Evolutionary conservation across 2,113 vertebrate species (phyloP).

Genomic region (human (Homo sapiens)): GRCh38 chr13:35797001-35797500

Average conservation of each 20-base stretch:
- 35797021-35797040: neutral
- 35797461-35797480: neutral
- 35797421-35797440: slow-evolving; percentile 35
- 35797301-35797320: neutral
- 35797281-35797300: neutral
- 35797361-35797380: neutral
- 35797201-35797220: fast-evolving
- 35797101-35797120: neutral
- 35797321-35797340: no score
- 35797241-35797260: neutral
- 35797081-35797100: neutral
- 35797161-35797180: neutral
- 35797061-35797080: neutral
- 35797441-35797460: slow-evolving; percentile 25
- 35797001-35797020: neutral
- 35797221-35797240: neutral
- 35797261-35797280: neutral
- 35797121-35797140: neutral
- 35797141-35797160: neutral
- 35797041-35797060: fast-evolving
- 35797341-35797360: neutral
- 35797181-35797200: neutral
- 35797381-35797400: neutral
- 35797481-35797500: slow-evolving; percentile 20
- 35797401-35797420: neutral